A percentile compares a stretch with the other conserved stretches of the same genome.
phyloP scores from a whole-genome alignment of 2,888 invertebrate species.

The Plagiodera versicolora region DNA sequence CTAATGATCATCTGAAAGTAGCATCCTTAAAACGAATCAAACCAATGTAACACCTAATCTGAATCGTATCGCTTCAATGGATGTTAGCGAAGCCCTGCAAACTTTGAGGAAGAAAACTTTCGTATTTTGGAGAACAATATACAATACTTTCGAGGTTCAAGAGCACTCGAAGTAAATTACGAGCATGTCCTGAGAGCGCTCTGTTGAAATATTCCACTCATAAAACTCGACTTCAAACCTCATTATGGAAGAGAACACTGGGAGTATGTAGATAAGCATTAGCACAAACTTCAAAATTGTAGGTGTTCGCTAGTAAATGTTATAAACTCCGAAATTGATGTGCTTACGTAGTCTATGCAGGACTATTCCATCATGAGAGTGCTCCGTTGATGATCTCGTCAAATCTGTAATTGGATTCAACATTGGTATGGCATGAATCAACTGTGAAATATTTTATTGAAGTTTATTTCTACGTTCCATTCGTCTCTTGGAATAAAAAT shows the following conservation, averaged over 20 bases:
- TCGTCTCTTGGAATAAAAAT: too few species aligned
- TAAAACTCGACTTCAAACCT: constrained; percentile 10
- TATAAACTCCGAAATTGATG: background rate
- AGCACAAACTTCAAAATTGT: constrained; percentile 12
- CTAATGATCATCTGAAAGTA: too few species aligned
- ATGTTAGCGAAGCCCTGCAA: background rate
- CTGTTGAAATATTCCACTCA: constrained; percentile 15
- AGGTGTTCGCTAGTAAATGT: background rate
- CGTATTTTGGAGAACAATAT: constrained; percentile 8
- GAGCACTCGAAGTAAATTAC: constrained; percentile 10
- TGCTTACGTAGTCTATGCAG: too few species aligned
- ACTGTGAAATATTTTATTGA: too few species aligned
- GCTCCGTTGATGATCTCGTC: background rate
- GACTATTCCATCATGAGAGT: too few species aligned
- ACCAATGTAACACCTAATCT: too few species aligned
- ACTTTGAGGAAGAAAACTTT: background rate
- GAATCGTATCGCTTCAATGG: background rate
- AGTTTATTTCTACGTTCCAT: too few species aligned
- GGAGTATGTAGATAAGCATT: constrained; percentile 15
- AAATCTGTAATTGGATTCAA: too few species aligned
- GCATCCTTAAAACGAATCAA: too few species aligned
- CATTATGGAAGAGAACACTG: constrained; percentile 8
- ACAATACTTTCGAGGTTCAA: background rate
- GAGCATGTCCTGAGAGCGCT: constrained; percentile 8
- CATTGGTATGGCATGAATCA: too few species aligned